Conservation (phyloP, 2,113 vertebrate species). For the Amia ocellicauda region DNA sequence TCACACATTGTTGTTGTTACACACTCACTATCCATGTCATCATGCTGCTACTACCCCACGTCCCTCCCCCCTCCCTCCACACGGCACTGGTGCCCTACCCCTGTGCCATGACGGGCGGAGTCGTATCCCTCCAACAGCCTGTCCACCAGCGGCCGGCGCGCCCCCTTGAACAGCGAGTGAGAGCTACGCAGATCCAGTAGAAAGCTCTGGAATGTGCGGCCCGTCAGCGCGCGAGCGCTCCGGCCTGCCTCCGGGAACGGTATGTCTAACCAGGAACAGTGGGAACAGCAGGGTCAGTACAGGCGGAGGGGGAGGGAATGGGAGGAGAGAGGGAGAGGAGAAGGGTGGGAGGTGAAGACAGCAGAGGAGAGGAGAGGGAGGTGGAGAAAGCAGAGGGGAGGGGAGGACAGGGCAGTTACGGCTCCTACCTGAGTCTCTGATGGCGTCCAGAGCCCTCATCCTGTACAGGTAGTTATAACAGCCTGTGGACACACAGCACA, state of each 20-base stretch:
- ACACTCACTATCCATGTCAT: not conserved
- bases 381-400: not conserved
- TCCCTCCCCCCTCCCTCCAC: not conserved
- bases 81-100: conserved; percentile 57
- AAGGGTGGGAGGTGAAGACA: not conserved
- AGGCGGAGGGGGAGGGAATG: not conserved
- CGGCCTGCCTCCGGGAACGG: conserved; percentile 72
- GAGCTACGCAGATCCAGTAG: conserved; percentile 81
- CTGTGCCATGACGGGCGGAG: conserved; percentile 81
- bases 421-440: conserved; percentile 77
- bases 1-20: too few species aligned
- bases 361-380: not conserved
- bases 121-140: conserved; percentile 83
- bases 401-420: not conserved
- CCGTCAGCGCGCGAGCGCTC: conserved; percentile 73
- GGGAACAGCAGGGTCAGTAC: not conserved
- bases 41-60: too few species aligned
- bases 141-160: conserved; percentile 74
- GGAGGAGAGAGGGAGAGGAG: not conserved
- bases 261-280: conserved; percentile 65
- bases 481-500: conserved; percentile 56
- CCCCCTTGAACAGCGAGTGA: conserved; percentile 67
- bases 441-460: conserved; percentile 90
- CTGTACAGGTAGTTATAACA: conserved; percentile 85
- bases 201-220: conserved; percentile 82